phyloP scores from a whole-genome alignment of 92 coral and sea anemone species.

The Palythoa heliodiscus region DNA sequence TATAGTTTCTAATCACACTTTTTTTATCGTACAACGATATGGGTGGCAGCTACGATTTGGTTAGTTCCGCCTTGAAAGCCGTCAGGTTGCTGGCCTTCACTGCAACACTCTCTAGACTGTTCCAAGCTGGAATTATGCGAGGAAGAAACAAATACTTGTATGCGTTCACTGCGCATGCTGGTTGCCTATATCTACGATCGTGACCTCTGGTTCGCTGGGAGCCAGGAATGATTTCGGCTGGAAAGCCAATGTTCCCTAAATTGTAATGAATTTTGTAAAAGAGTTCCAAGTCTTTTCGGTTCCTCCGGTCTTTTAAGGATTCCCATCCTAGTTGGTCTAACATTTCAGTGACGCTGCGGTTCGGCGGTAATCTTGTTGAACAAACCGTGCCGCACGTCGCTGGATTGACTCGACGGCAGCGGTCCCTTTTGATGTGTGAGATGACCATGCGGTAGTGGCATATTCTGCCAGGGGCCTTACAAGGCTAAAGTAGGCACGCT shows the following conservation, averaged over 20 bases:
- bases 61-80: not conserved
- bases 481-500: conserved; percentile 22
- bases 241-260: conserved; percentile 2
- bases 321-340: not conserved
- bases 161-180: not conserved
- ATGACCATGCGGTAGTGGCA: too few species aligned
- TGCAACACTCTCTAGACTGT: not conserved
- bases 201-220: conserved; percentile 19
- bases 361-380: not conserved
- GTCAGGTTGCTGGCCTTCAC: too few species aligned
- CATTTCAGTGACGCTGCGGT: conserved; percentile 7
- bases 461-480: not conserved
- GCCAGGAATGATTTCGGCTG: not conserved
- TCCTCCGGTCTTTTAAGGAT: not conserved
- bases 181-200: not conserved
- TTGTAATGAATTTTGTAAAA: conserved; percentile 7
- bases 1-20: too few species aligned
- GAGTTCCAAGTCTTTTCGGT: not conserved
- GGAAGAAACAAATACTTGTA: conserved; percentile 1
- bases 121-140: conserved; percentile 7
- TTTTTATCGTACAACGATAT: not conserved
- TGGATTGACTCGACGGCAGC: conserved; percentile 2
- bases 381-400: conserved; percentile 1
- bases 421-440: not conserved
- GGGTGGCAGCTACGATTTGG: not conserved